Conservation (phyloP, 2,888 invertebrate genomes). For the Lagria hirta region DNA sequence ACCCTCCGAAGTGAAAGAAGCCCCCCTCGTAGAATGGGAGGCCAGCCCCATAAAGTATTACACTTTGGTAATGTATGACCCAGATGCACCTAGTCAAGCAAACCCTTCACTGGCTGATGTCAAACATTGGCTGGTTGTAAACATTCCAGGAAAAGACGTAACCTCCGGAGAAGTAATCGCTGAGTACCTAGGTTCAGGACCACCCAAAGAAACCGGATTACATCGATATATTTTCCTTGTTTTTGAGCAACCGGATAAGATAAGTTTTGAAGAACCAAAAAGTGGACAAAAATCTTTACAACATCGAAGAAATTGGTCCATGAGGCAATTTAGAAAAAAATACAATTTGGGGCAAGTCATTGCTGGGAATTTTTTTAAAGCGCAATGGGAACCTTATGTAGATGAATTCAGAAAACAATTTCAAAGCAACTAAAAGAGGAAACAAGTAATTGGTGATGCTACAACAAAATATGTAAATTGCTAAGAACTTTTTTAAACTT, state of each 20-base stretch:
- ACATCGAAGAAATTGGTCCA: too few species aligned
- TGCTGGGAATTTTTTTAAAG: too few species aligned
- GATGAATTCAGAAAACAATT: too few species aligned
- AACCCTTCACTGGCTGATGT: conserved; percentile 70
- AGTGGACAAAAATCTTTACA: too few species aligned
- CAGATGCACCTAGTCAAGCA: conserved; percentile 73
- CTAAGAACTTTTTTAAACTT: too few species aligned
- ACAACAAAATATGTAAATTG: too few species aligned
- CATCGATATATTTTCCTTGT: conserved; percentile 72
- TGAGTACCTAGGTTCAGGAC: conserved; percentile 67
- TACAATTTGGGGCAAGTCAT: too few species aligned
- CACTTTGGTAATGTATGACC: conserved; percentile 66
- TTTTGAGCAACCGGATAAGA: conserved; percentile 66
- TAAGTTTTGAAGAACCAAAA: neutral
- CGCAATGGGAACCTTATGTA: too few species aligned
- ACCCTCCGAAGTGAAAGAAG: conserved; percentile 46
- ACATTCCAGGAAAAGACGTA: conserved; percentile 67
- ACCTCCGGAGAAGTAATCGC: conserved; percentile 64
- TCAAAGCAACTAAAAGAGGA: too few species aligned
- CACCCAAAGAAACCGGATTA: conserved; percentile 69
- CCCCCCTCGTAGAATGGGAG: conserved; percentile 67
- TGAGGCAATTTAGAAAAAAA: too few species aligned
- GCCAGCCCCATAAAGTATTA: conserved; percentile 63
- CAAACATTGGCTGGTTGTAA: conserved; percentile 77
- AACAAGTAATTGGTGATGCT: too few species aligned